Base-by-base conservation (phyloP, 2,113 vertebrate genomes). In the Cyprinodon variegatus region DNA sequence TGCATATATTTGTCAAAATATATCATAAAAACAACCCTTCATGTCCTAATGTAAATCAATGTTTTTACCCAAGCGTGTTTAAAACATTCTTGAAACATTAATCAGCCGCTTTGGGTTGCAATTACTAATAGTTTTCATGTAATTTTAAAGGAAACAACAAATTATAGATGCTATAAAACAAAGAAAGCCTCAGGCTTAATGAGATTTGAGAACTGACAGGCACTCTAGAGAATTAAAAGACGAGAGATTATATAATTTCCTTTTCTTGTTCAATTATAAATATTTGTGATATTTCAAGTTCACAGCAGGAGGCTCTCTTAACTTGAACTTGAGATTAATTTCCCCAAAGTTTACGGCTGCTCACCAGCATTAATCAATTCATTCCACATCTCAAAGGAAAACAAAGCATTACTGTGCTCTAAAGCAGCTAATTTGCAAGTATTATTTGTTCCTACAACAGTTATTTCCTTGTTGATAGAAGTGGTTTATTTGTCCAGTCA, bases 111-210 rank as follows among this genome's bases (percentile, higher is more conserved):
- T 73, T 74, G 76, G 61, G 15, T 41, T 61, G 41, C 57, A 59
- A 64, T 75, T 74, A 77, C 69, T 17, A 72, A 75, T 39, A 63
- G 53, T 65, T 74, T 59, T 70, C 6, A 76, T 81, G 36, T n/a
- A 63, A 77, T 76, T 50, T 71, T 41, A 22, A 72, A 80, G 76
- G 53, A 74, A 84, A 72, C 63, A 72, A 81, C 68, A 67, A 81
- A 76, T 67, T 67, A 70, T 13, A 17, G 61, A 40, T 39, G 62
- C 70, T 38, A 75, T 80, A 63, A 78, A 83, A 82, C 63, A 80
- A 84, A 83, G 75, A 81, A 37, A 81, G 75, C 73, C 57, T 10
- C 5, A 1, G 66, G 76, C 60, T 86, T 84, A 83, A 83, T 88
- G 80, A 85, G 79, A 64, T 77, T 68, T 72, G 85, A 83, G 77